A percentile compares a stretch with the other conserved stretches of the same genome.
Evolutionary conservation across 2,797 vertebrate species (phyloP).

Genomic region (Geotrypetes seraphini): DNA sequence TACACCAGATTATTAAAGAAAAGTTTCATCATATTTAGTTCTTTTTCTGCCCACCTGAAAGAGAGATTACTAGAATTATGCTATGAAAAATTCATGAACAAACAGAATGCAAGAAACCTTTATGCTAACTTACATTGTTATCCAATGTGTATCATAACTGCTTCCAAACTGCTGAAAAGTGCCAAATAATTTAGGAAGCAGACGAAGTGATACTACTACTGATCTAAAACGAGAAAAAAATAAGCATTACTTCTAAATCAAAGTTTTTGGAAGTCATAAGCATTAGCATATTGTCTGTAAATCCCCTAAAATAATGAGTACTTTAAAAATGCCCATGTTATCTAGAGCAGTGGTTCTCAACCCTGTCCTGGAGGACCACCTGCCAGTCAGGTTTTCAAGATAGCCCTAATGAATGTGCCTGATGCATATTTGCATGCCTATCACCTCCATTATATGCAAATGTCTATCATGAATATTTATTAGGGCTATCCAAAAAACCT

Average conservation of each 20-base stretch:
- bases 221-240: conserved; percentile 63
- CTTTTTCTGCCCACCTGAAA: conserved; percentile 96
- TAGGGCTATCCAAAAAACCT: too few species aligned
- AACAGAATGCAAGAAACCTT: too few species aligned
- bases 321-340: too few species aligned
- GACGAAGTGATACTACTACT: conserved; percentile 92
- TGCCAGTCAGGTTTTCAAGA: too few species aligned
- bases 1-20: conserved; percentile 95
- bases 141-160: conserved; percentile 98
- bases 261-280: background rate
- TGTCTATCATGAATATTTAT: too few species aligned
- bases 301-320: too few species aligned
- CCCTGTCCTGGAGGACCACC: too few species aligned
- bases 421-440: too few species aligned
- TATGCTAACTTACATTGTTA: conserved; percentile 83
- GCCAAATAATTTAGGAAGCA: conserved; percentile 93
- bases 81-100: too few species aligned
- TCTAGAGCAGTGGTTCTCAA: too few species aligned
- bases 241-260: background rate
- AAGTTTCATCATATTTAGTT: conserved; percentile 97
- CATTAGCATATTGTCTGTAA: background rate
- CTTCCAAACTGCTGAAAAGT: conserved; percentile 97
- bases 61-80: conserved; percentile 1
- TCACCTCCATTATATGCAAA: too few species aligned
- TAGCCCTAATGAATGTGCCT: too few species aligned